Conservation (phyloP, 2,888 invertebrate species). For the Macroteleia sp. region DNA sequence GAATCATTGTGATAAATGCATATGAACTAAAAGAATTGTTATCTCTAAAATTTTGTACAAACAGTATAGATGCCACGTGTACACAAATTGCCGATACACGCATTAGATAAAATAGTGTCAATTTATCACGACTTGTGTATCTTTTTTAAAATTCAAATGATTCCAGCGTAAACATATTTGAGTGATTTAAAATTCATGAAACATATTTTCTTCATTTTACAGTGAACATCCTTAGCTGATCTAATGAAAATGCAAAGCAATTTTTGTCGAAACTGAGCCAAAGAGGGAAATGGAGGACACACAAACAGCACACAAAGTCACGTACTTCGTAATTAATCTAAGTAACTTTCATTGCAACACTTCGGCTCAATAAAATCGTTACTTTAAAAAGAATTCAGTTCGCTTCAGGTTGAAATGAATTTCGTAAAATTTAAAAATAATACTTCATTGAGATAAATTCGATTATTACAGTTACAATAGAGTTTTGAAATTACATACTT, state of each 20-base stretch:
- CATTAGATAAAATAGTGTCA: slow-evolving; percentile 19
- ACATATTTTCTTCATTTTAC: slow-evolving; percentile 31
- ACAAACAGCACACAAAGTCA: slow-evolving; percentile 11
- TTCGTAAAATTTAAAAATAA: no score
- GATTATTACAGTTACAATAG: no score
- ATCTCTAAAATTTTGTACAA: no score
- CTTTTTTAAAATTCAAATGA: slow-evolving; percentile 27
- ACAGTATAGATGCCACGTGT: no score
- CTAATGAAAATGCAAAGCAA: slow-evolving; percentile 39
- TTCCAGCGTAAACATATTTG: slow-evolving; percentile 21
- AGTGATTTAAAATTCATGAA: slow-evolving; percentile 31
- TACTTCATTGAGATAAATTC: no score
- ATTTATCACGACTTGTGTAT: slow-evolving; percentile 11
- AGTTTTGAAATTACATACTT: no score
- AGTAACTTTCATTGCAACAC: slow-evolving; percentile 28
- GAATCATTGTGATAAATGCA: no score
- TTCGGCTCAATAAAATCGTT: slow-evolving; percentile 28
- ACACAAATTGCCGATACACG: neutral
- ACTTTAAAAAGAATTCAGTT: slow-evolving; percentile 4
- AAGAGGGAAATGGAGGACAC: slow-evolving; percentile 21
- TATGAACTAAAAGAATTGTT: no score
- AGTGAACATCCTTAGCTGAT: neutral
- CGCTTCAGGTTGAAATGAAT: no score
- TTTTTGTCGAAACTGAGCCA: slow-evolving; percentile 22
- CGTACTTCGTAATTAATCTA: slow-evolving; percentile 32